Conservation (phyloP, 2,888 invertebrate species). For the Aricia artaxerxes region DNA sequence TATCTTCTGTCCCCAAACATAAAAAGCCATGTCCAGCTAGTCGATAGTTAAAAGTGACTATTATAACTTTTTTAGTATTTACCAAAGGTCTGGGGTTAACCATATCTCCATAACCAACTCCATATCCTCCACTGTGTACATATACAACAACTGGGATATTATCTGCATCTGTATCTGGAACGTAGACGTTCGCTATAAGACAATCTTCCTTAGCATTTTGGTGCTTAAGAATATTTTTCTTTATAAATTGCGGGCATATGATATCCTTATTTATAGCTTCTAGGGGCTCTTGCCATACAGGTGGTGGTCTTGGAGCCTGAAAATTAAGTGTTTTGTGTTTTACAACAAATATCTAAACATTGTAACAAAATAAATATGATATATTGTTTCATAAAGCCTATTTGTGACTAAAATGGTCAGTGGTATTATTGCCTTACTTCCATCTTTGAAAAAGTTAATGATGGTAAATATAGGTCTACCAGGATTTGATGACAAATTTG, state of each 20-base stretch:
- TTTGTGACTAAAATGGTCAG: too few relatives aligned
- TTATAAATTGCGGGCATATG: constrained; percentile 42
- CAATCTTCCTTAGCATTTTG: constrained; percentile 46
- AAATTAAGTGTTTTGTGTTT: constrained; percentile 5
- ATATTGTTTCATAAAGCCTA: neutral
- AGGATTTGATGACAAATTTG: too few relatives aligned
- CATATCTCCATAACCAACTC: constrained; percentile 54
- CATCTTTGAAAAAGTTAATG: too few relatives aligned
- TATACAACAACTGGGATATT: constrained; percentile 60
- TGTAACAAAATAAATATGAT: neutral
- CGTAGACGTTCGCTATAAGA: constrained; percentile 48
- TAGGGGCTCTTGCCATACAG: constrained; percentile 44
- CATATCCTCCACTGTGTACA: constrained; percentile 68
- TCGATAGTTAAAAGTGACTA: constrained; percentile 58
- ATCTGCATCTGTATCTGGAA: constrained; percentile 45
- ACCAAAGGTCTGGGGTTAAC: constrained; percentile 48
- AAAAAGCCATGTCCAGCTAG: constrained; percentile 50
- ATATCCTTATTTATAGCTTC: constrained; percentile 45
- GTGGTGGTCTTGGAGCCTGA: constrained; percentile 53
- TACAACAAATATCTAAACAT: neutral
- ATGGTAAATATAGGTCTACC: too few relatives aligned
- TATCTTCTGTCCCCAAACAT: constrained; percentile 48
- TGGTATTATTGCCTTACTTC: too few relatives aligned
- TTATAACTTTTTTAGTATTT: constrained; percentile 48
- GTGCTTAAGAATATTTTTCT: constrained; percentile 24